Base-by-base conservation (phyloP, 2,888 invertebrate genomes). In the Heteropelma amictum region DNA sequence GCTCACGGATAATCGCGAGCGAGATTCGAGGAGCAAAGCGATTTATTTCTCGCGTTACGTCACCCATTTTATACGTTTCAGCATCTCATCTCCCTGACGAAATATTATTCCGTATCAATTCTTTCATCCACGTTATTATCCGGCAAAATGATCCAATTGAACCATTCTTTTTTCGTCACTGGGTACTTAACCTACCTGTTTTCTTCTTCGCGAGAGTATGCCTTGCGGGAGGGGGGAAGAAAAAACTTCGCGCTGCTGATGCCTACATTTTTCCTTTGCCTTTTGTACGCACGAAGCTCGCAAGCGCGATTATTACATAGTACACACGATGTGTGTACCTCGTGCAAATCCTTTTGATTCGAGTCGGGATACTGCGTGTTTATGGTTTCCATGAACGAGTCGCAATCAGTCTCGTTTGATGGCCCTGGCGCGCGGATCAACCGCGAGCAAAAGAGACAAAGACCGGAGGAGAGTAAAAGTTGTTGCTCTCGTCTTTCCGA, bases 331-430 rank as follows among this genome's bases (percentile, higher is more conserved):
- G 45, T 54, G 33, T 17, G 40, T n/a, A n/a, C n/a, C n/a, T n/a
- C n/a, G 38, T 61, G 61, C 49, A 53, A n/a, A n/a, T n/a, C 58
- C 33, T 61, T 58, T 72, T 76, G 76, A 71, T 76, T 68, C 60
- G 38, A 58, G 64, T 42, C 61, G 40, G 71, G 72, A 79, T 75
- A 72, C 80, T 81, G 83, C 81, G 82, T 79, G 80, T 83, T 83
- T 81, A 83, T 76, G 81, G 81, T 78, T 83, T 83, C 83, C 70
- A 74, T 78, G 83, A 83, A 83, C 78, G 76, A 77, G 70, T 77
- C 72, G 77, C 82, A 78, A 82, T 82, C 80, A 82, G 63, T 77
- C 74, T 70, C 64, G 65, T 77, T 79, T 80, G 78, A 82, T 80
- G 79, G 75, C 63, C 73, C 65, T 74, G 77, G 79, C 73, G 58